phyloP scores from a whole-genome alignment of 2,888 invertebrate species.

The Dicroscelio sp. region DNA sequence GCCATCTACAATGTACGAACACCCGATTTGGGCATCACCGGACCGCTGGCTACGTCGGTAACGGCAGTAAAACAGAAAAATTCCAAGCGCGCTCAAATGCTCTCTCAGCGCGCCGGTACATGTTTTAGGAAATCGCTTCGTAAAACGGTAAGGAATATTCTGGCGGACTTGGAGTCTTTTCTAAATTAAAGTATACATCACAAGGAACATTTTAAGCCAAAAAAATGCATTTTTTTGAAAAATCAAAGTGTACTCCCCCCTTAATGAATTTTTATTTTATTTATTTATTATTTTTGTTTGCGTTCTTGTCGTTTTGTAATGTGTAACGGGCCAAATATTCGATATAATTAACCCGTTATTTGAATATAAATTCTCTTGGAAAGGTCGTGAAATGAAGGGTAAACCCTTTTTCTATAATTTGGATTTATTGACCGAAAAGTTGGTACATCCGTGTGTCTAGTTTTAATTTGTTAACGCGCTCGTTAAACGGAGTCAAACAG shows the following conservation, averaged over 20 bases:
- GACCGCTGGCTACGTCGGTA: slow-evolving; percentile 44
- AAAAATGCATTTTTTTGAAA: slow-evolving; percentile 28
- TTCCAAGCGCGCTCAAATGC: slow-evolving; percentile 45
- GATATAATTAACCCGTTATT: too few species aligned
- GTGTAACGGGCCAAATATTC: too few species aligned
- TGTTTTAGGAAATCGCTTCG: slow-evolving; percentile 30
- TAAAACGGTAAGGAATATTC: slow-evolving; percentile 32
- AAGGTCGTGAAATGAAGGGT: too few species aligned
- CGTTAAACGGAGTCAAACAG: too few species aligned
- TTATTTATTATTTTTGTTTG: too few species aligned
- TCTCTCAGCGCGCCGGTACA: slow-evolving; percentile 36
- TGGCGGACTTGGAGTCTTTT: slow-evolving; percentile 20
- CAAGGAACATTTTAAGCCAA: slow-evolving; percentile 43
- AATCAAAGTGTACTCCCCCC: slow-evolving; percentile 33
- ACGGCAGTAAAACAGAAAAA: slow-evolving; percentile 42
- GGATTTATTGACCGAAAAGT: too few species aligned
- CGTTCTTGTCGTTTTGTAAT: too few species aligned
- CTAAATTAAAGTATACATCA: slow-evolving; percentile 42
- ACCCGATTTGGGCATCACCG: slow-evolving; percentile 40
- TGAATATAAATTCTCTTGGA: too few species aligned
- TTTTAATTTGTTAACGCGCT: too few species aligned
- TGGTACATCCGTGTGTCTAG: too few species aligned
- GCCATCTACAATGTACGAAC: slow-evolving; percentile 36
- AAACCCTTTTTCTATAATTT: too few species aligned
- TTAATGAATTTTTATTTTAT: too few species aligned